These are phyloP conservation scores for Diarsia rubi DNA, from an alignment of 2,888 invertebrate species.

Conservation along the genomic window DNA sequence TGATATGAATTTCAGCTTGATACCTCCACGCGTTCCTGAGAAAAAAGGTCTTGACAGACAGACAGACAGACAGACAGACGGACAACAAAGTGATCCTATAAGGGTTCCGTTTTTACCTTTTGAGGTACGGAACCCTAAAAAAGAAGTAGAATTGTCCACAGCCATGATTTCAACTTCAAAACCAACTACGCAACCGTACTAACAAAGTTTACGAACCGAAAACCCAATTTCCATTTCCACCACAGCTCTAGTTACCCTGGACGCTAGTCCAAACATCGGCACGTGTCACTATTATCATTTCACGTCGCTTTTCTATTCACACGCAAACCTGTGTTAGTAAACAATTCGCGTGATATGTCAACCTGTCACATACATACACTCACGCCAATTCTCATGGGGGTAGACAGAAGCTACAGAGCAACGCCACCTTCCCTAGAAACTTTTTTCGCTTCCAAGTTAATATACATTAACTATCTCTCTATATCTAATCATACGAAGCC, in stretches of 20 bases:
- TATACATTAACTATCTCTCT: too few relatives aligned
- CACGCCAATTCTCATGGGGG: neutral
- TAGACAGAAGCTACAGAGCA: neutral
- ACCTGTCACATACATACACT: neutral
- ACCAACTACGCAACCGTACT: too few relatives aligned
- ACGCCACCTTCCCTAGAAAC: neutral
- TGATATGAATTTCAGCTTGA: too few relatives aligned
- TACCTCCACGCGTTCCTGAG: too few relatives aligned
- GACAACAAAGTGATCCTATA: too few relatives aligned
- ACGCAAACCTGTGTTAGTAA: conserved; percentile 59
- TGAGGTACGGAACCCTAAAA: too few relatives aligned
- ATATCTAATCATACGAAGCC: neutral
- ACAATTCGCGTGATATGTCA: conserved; percentile 48
- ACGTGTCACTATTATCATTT: conserved; percentile 57
- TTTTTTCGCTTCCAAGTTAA: neutral
- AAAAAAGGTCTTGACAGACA: too few relatives aligned
- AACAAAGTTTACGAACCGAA: neutral
- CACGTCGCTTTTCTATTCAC: conserved; percentile 46
- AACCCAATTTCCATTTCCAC: neutral
- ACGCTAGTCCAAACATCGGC: conserved; percentile 40
- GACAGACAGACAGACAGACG: too few relatives aligned
- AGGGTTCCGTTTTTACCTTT: too few relatives aligned
- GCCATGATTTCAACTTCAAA: too few relatives aligned
- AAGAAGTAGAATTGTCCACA: too few relatives aligned
- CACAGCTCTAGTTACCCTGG: neutral